Conservation (phyloP, 2,113 vertebrate genomes). For the Coryphaenoides rupestris region DNA sequence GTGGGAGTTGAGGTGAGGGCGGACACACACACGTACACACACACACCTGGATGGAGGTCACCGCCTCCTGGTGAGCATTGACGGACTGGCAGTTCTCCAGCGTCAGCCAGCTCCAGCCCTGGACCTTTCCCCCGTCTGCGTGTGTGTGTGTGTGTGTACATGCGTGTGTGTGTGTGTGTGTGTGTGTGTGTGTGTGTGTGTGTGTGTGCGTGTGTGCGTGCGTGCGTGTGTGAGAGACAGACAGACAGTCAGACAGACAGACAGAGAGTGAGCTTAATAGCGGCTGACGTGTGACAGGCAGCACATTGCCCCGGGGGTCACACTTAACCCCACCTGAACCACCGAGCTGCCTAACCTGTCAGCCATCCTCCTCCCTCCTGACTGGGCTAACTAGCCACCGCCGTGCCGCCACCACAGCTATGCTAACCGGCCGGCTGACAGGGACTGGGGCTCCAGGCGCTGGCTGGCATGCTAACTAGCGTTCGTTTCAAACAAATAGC, state of each 20-base stretch:
- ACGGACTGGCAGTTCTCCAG: conserved; percentile 73
- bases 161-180: too few species aligned
- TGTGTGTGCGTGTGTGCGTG: too few species aligned
- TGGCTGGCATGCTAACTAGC: too few species aligned
- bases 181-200: too few species aligned
- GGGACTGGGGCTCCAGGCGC: neutral
- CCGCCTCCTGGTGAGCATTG: conserved; percentile 72
- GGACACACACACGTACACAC: conserved; percentile 22
- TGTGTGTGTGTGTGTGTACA: conserved; percentile 20
- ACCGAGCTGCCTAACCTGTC: conserved; percentile 38
- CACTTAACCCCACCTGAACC: conserved; percentile 55
- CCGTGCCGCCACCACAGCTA: neutral
- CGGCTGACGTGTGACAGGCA: conserved; percentile 50
- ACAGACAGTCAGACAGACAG: too few species aligned
- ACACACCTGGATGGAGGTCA: conserved; percentile 73
- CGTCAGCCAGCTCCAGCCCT: conserved; percentile 75
- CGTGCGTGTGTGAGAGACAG: too few species aligned
- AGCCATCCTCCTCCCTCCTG: conserved; percentile 31
- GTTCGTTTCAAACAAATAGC: too few species aligned
- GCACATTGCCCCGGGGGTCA: conserved; percentile 49
- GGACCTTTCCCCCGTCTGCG: conserved; percentile 79
- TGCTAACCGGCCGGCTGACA: conserved; percentile 29
- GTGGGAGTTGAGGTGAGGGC: conserved; percentile 1
- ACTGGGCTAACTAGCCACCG: conserved; percentile 24
- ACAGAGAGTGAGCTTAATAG: conserved; percentile 50